phyloP scores from a whole-genome alignment of 2,113 vertebrate genomes.

The Vulpes ferrilata region DNA sequence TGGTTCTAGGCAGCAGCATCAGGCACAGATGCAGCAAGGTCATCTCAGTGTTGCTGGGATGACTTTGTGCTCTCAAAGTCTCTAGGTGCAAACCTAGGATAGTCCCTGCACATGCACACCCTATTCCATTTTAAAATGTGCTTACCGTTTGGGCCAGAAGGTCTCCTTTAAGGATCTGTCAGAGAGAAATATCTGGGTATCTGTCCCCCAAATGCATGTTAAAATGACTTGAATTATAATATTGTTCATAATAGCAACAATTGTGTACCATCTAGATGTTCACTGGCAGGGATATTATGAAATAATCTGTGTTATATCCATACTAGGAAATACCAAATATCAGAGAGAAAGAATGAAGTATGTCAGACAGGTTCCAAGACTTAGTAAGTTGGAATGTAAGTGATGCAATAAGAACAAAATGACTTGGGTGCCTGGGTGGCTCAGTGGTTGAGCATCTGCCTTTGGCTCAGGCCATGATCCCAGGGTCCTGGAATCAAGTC shows the following conservation, averaged over 20 bases:
- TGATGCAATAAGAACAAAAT: not conserved
- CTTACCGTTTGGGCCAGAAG: not conserved
- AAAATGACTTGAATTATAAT: not conserved
- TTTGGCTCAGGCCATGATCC: too few relatives aligned
- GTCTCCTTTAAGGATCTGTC: not conserved
- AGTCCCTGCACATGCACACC: not conserved
- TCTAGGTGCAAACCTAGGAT: not conserved
- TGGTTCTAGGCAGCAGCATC: not conserved
- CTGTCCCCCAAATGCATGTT: not conserved
- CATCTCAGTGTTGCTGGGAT: not conserved
- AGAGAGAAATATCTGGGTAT: not conserved
- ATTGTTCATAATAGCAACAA: not conserved
- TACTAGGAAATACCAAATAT: not conserved
- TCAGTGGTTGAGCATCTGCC: too few relatives aligned
- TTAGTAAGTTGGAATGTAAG: conserved; percentile 26
- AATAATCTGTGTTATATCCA: not conserved
- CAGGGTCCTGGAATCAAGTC: too few relatives aligned
- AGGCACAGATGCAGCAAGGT: not conserved
- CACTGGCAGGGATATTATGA: not conserved
- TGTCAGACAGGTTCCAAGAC: not conserved
- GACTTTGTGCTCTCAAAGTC: not conserved
- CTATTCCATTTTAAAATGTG: not conserved
- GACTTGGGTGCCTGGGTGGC: not conserved
- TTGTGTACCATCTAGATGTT: not conserved
- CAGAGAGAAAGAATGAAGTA: conserved; percentile 45